A percentile compares a stretch with the other conserved stretches of the same genome.
phyloP scores from a whole-genome alignment of 2,888 invertebrate species.

The Yponomeuta sedellus region DNA sequence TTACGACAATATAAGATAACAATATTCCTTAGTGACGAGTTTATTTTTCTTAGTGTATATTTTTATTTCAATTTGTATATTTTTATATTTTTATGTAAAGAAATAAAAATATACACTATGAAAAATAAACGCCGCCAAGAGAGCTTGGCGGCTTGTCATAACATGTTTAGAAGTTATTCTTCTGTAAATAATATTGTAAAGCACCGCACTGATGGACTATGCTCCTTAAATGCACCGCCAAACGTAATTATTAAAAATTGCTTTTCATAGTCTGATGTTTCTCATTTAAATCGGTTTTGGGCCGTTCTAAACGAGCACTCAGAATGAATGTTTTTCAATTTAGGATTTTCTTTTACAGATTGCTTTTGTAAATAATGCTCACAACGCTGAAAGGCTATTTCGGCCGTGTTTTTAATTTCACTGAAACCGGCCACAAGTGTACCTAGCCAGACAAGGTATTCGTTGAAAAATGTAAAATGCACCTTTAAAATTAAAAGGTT shows the following conservation, averaged over 20 bases:
- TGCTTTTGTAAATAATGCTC: background rate
- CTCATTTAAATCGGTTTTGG: constrained; percentile 29
- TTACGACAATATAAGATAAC: too few species aligned
- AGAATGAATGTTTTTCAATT: background rate
- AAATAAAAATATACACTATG: too few species aligned
- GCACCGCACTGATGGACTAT: constrained; percentile 53
- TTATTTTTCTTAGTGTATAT: too few species aligned
- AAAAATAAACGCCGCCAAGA: too few species aligned
- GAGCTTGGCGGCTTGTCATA: too few species aligned
- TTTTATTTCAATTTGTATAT: too few species aligned
- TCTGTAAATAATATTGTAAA: background rate
- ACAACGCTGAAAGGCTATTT: background rate
- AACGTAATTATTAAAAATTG: constrained; percentile 75
- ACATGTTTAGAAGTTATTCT: background rate
- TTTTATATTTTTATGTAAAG: too few species aligned
- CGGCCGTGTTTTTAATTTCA: background rate
- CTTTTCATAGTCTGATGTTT: constrained; percentile 55
- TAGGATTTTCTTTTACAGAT: background rate
- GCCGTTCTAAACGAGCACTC: background rate
- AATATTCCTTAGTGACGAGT: too few species aligned
- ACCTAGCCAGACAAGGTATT: constrained; percentile 8
- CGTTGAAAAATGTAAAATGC: constrained; percentile 31
- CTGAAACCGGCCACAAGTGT: background rate
- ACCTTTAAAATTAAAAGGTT: constrained; percentile 49
- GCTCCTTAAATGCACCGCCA: constrained; percentile 42